phyloP scores from a whole-genome alignment of 2,888 invertebrate genomes.

The Gerosis bhagava region DNA sequence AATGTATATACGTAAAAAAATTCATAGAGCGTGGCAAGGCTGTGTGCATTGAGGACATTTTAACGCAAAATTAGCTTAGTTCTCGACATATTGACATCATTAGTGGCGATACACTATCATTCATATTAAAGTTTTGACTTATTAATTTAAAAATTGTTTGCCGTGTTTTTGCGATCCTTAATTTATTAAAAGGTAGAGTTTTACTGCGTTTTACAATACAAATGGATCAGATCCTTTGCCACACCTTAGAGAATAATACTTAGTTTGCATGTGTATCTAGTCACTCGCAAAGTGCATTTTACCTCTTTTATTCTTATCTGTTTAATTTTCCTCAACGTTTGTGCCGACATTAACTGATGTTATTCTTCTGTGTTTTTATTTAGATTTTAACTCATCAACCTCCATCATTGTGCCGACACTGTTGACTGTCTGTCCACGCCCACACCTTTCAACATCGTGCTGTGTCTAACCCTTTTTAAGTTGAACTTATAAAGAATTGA shows the following conservation, averaged over 20 bases:
- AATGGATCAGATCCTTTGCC: conserved; percentile 80
- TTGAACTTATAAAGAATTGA: conserved; percentile 65
- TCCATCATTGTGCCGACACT: conserved; percentile 64
- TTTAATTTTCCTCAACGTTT: conserved; percentile 52
- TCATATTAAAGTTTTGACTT: conserved; percentile 57
- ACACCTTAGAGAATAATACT: conserved; percentile 80
- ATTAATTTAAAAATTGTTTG: conserved; percentile 65
- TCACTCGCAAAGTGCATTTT: conserved; percentile 55
- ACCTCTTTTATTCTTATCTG: conserved; percentile 43
- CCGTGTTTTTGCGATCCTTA: conserved; percentile 57
- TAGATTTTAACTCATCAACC: conserved; percentile 56
- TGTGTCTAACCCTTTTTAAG: conserved; percentile 50
- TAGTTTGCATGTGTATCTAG: conserved; percentile 70
- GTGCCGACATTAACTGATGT: conserved; percentile 48
- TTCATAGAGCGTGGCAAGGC: conserved; percentile 87
- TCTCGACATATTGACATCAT: conserved; percentile 73
- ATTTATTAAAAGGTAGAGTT: conserved; percentile 63
- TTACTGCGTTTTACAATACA: conserved; percentile 60
- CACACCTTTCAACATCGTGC: conserved; percentile 49
- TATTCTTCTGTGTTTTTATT: conserved; percentile 43
- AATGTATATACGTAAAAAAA: conserved; percentile 74
- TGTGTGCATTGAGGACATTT: conserved; percentile 86
- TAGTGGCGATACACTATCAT: conserved; percentile 66
- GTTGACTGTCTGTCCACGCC: conserved; percentile 57
- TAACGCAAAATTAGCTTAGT: conserved; percentile 79